These are phyloP conservation scores for Drosophila pectinifera DNA, from an alignment of 1,140 invertebrate genomes.

Conservation along the genomic window DNA sequence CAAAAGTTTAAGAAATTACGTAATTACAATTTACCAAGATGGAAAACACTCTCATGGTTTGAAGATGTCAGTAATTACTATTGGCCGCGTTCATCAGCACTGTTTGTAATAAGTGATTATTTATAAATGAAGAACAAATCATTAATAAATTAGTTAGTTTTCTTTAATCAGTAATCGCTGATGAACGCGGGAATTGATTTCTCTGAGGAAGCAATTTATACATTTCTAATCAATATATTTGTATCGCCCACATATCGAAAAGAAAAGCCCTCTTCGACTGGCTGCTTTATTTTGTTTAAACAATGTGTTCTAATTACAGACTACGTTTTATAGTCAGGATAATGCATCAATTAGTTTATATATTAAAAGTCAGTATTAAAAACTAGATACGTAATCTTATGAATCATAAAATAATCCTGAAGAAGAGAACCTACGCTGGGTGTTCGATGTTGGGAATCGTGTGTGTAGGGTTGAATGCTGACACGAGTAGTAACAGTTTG, in stretches of 20 bases:
- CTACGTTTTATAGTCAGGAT: constrained; percentile 19
- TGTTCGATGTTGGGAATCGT: constrained; percentile 4
- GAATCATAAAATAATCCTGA: constrained; percentile 29
- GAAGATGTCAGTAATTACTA: constrained; percentile 10
- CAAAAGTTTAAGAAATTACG: constrained; percentile 13
- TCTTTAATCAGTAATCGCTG: not conserved
- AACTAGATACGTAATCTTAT: constrained; percentile 23
- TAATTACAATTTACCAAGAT: constrained; percentile 8
- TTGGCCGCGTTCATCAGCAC: not conserved
- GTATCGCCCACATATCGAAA: not conserved
- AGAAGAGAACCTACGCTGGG: constrained; percentile 11
- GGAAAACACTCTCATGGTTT: constrained; percentile 1
- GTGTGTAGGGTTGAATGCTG: constrained; percentile 6
- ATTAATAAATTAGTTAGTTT: not conserved
- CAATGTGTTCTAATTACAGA: constrained; percentile 33
- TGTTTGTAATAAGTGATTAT: not conserved
- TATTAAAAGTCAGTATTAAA: constrained; percentile 23
- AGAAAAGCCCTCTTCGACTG: not conserved
- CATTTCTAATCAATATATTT: constrained; percentile 11
- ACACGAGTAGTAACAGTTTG: not conserved
- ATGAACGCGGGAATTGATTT: constrained; percentile 12
- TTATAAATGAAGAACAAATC: not conserved
- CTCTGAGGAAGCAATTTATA: constrained; percentile 1
- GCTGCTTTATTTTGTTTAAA: constrained; percentile 27
- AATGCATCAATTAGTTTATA: constrained; percentile 3